Evolutionary conservation across 2,888 invertebrate genomes (phyloP), one percentile per base, ranked within the genome.

Genomic region (Parnassius mnemosyne): DNA sequence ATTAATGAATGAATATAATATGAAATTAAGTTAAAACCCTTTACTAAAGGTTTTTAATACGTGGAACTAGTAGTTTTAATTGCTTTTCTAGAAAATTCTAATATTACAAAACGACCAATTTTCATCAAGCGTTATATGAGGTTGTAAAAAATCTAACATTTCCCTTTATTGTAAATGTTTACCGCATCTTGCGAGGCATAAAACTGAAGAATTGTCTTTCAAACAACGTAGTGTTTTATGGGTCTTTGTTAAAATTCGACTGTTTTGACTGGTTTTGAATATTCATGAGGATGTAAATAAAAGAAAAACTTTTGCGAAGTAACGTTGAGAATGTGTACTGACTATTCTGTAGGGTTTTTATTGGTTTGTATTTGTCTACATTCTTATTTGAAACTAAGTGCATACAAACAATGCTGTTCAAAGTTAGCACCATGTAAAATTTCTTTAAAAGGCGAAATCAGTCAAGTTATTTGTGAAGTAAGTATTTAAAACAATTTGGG

Each of bases 181-280:
- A 51, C 61, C 50, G 43, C 51, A 51, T 61, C 61, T 44, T 53
- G 11, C 12, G 49, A 61, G 61, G 46, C 47, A 44, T 56, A 51
- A 61, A 61, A 51, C 60, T 61, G 60, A 51, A 61, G 52, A 46
- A 61, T 57, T 53, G 53, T 61, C 57, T 57, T 61, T 25, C 53
- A 57, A 53, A 61, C 52, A 61, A 53, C 53, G 42, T 49, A 9
- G 9, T 43, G 20, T 57, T 57, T 57, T 57, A 61, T 61, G 57
- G 41, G 56, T 49, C 61, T 57, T 34, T 61, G 53, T 57, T 57
- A 57, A 57, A 61, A 47, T 53, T 57, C 53, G 46, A 57, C 49
- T 61, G 34, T 60, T 60, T 51, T 34, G 20, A 54, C 60, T 34
- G 44, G 3, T 41, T 25, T 13, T 44, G 51, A 61, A 61, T 56